A percentile compares a stretch with the other conserved stretches of the same genome.
Conservation (phyloP, 1,140 invertebrate species). For the Saccostrea echinata region DNA sequence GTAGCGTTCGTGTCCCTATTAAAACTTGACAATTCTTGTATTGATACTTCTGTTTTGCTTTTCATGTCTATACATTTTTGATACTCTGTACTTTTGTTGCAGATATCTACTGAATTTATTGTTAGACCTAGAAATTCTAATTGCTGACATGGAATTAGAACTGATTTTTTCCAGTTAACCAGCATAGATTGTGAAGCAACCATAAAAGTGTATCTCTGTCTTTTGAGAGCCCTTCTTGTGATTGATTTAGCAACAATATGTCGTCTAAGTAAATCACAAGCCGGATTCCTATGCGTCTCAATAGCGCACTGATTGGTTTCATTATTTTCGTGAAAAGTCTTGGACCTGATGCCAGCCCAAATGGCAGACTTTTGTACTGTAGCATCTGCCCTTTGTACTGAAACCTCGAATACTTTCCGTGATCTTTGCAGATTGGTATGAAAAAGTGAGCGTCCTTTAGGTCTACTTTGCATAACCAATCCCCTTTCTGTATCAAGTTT, state of each 20-base stretch:
- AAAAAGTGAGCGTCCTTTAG: constrained; percentile 34
- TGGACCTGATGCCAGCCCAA: constrained; percentile 6
- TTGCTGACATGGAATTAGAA: constrained; percentile 1
- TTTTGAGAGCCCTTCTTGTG: background rate
- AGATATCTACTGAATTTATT: constrained; percentile 47
- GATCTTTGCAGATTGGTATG: constrained; percentile 3
- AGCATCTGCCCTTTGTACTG: background rate
- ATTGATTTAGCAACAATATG: constrained; percentile 53
- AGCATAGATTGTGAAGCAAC: constrained; percentile 25
- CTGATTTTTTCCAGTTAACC: constrained; percentile 46
- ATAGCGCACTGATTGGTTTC: constrained; percentile 40
- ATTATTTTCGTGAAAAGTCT: constrained; percentile 42
- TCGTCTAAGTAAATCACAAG: constrained; percentile 55
- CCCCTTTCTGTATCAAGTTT: constrained; percentile 12
- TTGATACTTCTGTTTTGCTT: background rate
- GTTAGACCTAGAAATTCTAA: constrained; percentile 42
- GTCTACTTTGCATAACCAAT: constrained; percentile 39
- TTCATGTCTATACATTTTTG: constrained; percentile 9
- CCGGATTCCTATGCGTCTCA: constrained; percentile 39
- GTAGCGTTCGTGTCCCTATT: background rate
- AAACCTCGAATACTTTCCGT: constrained; percentile 39
- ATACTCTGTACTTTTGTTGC: constrained; percentile 32
- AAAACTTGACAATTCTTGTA: constrained; percentile 27
- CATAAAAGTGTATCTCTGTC: constrained; percentile 43
- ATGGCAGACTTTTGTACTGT: background rate